Percentiles rank a stretch among this genome's conserved stretches.
phyloP scores from a whole-genome alignment of 2,113 vertebrate species.

The Zosterops borbonicus region DNA sequence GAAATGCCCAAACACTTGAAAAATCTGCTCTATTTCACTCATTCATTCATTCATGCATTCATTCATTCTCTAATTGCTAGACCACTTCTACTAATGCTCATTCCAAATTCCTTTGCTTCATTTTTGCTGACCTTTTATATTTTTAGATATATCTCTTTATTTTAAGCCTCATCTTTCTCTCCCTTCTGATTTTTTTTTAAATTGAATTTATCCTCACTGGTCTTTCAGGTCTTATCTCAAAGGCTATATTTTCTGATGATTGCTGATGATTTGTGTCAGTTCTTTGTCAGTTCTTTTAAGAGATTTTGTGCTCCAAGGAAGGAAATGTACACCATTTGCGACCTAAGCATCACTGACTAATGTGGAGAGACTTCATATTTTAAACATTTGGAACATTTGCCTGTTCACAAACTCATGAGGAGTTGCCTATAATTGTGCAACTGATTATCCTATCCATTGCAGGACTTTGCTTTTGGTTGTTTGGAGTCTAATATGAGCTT shows the following conservation, averaged over 20 bases:
- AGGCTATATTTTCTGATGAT: neutral
- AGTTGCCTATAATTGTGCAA: neutral
- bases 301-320: neutral
- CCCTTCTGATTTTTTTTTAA: neutral
- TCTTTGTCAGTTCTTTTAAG: neutral
- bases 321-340: neutral
- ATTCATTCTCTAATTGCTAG: neutral
- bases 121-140: neutral
- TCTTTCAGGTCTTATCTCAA: neutral
- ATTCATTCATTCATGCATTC: neutral
- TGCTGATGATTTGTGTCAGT: neutral
- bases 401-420: neutral
- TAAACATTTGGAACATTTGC: neutral
- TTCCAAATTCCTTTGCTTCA: neutral
- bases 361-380: neutral
- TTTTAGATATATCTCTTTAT: neutral
- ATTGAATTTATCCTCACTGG: neutral
- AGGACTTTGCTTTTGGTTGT: neutral
- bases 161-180: neutral
- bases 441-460: neutral
- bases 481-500: neutral
- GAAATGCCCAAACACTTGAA: neutral
- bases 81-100: neutral
- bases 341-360: neutral
- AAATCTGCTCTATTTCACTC: neutral